These are phyloP conservation scores for Psix sp. DNA, from an alignment of 1,140 invertebrate genomes.

Conservation along the genomic window DNA sequence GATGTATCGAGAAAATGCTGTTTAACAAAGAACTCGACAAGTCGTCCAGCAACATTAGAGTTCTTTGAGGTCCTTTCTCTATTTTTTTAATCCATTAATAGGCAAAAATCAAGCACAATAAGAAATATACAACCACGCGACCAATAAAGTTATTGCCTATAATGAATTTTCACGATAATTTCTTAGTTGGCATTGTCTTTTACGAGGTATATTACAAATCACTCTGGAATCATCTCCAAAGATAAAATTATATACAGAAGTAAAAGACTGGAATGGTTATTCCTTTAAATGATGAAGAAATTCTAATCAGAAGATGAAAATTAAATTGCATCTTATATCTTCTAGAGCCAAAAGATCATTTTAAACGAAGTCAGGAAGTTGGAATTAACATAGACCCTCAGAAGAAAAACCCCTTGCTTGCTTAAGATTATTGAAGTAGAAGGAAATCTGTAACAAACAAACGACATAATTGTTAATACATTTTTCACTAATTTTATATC, in stretches of 20 bases:
- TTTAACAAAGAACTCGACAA: slow-evolving; percentile 14
- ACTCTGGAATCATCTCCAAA: no score
- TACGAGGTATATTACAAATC: slow-evolving; percentile 6
- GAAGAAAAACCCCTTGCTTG: slow-evolving; percentile 17
- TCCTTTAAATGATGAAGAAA: no score
- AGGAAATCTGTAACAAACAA: slow-evolving; percentile 74
- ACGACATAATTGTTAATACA: slow-evolving; percentile 4
- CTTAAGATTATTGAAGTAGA: slow-evolving; percentile 51
- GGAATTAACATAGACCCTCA: slow-evolving; percentile 31
- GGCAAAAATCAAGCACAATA: background rate
- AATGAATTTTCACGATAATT: background rate
- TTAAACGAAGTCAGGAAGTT: slow-evolving; percentile 18
- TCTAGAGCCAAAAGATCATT: background rate
- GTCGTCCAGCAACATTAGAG: slow-evolving; percentile 34
- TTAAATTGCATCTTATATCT: no score
- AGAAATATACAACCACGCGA: background rate
- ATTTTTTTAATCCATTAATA: background rate
- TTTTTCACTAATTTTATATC: background rate
- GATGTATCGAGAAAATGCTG: slow-evolving; percentile 23
- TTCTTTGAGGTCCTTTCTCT: slow-evolving; percentile 7
- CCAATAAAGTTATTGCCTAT: background rate
- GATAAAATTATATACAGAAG: no score
- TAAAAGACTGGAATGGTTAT: no score
- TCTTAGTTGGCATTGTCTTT: background rate
- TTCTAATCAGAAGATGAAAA: no score